Conservation (phyloP, 2,113 vertebrate genomes). For the Chloebia gouldiae region DNA sequence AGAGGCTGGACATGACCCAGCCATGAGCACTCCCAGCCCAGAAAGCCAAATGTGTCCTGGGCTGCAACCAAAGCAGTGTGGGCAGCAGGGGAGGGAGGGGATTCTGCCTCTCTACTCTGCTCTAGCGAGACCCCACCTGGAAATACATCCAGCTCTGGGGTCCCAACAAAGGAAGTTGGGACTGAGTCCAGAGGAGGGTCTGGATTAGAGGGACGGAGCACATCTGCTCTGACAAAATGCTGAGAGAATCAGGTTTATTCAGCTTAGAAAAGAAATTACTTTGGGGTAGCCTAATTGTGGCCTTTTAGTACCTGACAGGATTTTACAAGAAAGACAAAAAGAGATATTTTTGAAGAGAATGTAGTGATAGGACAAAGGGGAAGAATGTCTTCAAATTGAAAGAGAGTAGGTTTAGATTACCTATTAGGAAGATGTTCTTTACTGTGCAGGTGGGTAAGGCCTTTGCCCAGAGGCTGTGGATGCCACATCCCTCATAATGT, state of each 20-base stretch:
- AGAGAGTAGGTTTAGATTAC: not conserved
- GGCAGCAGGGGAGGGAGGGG: not conserved
- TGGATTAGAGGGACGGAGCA: not conserved
- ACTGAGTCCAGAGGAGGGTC: not conserved
- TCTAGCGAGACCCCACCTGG: not conserved
- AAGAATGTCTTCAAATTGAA: not conserved
- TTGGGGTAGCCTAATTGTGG: not conserved
- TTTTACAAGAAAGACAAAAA: not conserved
- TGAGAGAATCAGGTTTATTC: not conserved
- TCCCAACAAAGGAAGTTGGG: not conserved
- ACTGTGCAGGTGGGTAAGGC: accelerated
- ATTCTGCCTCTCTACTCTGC: not conserved
- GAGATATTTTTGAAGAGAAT: not conserved
- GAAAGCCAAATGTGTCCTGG: accelerated
- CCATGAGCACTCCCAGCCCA: not conserved
- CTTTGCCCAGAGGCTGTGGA: not conserved
- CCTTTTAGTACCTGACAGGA: not conserved
- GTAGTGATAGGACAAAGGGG: not conserved
- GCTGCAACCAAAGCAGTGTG: not conserved
- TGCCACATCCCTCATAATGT: not conserved
- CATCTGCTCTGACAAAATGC: accelerated
- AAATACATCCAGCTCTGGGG: not conserved
- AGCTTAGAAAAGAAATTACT: not conserved
- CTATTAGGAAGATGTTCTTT: not conserved
- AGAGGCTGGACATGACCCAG: not conserved